Conservation (phyloP, 1,140 invertebrate genomes). For the Alviniconcha marisindica region DNA sequence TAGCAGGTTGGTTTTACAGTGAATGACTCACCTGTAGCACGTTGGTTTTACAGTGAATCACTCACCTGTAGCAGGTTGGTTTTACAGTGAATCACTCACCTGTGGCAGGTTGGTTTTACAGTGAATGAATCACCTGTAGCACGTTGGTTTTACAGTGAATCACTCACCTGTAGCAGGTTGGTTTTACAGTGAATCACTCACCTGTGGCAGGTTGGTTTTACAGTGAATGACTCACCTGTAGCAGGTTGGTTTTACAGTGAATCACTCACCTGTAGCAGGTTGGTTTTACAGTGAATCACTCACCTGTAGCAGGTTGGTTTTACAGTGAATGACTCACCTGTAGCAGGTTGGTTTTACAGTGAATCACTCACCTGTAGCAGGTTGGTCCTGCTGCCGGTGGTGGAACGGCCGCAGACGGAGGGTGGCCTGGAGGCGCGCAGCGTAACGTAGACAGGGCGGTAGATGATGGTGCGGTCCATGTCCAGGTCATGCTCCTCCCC, state of each 20-base stretch:
- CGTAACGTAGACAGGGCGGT: slow-evolving; percentile 83
- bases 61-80: too few relatives aligned
- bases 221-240: neutral
- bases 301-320: slow-evolving; percentile 6
- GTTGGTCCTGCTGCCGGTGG: slow-evolving; percentile 28
- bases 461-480: slow-evolving; percentile 79
- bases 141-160: too few relatives aligned
- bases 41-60: too few relatives aligned
- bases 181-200: too few relatives aligned
- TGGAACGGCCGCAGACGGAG: slow-evolving; percentile 32
- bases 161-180: too few relatives aligned
- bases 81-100: too few relatives aligned
- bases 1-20: too few relatives aligned
- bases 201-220: too few relatives aligned
- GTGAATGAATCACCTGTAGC: too few relatives aligned
- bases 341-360: slow-evolving; percentile 1
- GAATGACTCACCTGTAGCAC: too few relatives aligned
- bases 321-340: neutral
- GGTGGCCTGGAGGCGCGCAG: slow-evolving; percentile 65
- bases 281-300: neutral
- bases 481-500: slow-evolving; percentile 76
- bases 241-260: neutral
- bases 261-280: neutral
- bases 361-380: slow-evolving; percentile 38
- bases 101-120: too few relatives aligned